A percentile compares a stretch with the other conserved stretches of the same genome.
Conservation (phyloP, 2,888 invertebrate genomes). For the Drosophila fungiperda region DNA sequence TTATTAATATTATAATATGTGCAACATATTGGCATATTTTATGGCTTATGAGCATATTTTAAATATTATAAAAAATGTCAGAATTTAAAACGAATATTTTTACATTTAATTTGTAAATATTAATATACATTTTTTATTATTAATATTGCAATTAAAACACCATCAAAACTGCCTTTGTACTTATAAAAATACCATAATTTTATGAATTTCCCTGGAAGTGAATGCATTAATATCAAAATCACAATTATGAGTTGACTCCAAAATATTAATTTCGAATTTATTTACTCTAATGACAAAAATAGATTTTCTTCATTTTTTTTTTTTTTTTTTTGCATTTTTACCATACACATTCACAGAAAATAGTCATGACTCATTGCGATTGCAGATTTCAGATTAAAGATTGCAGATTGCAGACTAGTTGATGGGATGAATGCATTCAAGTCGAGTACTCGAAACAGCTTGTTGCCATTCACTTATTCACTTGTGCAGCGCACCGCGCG, state of each 20-base stretch:
- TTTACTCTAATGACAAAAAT: not conserved
- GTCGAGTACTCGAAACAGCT: constrained; percentile 13
- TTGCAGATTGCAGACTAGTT: not conserved
- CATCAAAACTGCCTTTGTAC: not conserved
- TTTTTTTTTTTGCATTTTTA: not conserved
- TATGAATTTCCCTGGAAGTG: too few species aligned
- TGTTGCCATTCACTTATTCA: constrained; percentile 46
- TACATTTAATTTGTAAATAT: not conserved
- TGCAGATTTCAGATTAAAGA: not conserved
- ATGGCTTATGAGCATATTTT: too few species aligned
- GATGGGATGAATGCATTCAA: constrained; percentile 37
- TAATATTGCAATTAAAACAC: not conserved
- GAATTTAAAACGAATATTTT: too few species aligned
- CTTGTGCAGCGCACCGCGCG: not conserved
- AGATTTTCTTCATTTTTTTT: not conserved
- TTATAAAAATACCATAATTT: not conserved
- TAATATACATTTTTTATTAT: not conserved
- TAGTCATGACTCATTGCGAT: constrained; percentile 16
- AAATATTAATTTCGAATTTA: not conserved
- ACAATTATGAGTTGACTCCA: not conserved
- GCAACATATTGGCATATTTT: too few species aligned
- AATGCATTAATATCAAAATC: not conserved
- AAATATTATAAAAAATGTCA: too few species aligned
- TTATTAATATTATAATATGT: too few species aligned
- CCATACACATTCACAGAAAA: not conserved